Evolutionary conservation across 2,113 vertebrate genomes (phyloP).

Genomic region (Osmerus mordax): DNA sequence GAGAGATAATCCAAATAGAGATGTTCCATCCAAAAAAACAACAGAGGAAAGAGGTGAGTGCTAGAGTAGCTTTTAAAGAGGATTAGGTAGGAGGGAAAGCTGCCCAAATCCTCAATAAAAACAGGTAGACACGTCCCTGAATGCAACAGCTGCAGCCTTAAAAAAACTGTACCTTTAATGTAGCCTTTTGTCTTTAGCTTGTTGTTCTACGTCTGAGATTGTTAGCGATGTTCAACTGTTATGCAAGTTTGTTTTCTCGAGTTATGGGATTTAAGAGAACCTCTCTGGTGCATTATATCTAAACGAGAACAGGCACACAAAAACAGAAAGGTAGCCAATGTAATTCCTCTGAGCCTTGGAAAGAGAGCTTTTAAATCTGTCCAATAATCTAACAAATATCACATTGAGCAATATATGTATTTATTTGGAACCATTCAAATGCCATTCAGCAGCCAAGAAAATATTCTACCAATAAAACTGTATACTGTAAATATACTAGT

Average conservation of each 20-base stretch:
- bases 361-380: not conserved
- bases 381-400: not conserved
- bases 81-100: conserved; percentile 12
- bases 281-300: not conserved
- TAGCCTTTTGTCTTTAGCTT: not conserved
- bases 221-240: not conserved
- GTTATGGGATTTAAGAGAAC: not conserved
- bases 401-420: not conserved
- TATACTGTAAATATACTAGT: no score
- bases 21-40: conserved; percentile 22
- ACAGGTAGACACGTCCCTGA: no score
- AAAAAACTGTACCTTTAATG: not conserved
- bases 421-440: no score
- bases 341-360: not conserved
- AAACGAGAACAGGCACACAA: not conserved
- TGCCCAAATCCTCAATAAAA: not conserved
- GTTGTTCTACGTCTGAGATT: not conserved
- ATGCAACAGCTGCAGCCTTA: not conserved
- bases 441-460: no score
- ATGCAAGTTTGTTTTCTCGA: not conserved
- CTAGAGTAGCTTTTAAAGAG: not conserved
- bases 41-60: conserved; percentile 9
- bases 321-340: not conserved
- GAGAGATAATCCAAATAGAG: conserved; percentile 56
- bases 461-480: no score